phyloP scores from a whole-genome alignment of 2,888 invertebrate species.

The Lagria hirta region DNA sequence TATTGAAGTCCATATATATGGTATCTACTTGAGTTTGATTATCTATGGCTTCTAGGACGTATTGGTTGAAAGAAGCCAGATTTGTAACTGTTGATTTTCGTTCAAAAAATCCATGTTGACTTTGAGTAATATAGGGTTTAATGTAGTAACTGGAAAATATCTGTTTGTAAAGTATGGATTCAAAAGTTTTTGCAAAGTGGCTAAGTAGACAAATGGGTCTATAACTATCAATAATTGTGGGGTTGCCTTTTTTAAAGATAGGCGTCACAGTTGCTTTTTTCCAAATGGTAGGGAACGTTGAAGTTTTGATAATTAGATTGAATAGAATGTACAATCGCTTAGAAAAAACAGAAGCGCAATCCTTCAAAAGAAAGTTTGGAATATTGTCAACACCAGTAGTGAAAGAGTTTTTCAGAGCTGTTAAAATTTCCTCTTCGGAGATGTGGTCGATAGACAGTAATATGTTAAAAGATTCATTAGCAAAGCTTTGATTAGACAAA shows the following conservation, averaged over 20 bases:
- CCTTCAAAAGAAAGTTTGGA: neutral
- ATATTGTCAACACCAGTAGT: neutral
- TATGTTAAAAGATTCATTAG: neutral
- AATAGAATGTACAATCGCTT: neutral
- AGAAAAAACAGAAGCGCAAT: neutral
- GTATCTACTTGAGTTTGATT: constrained; percentile 17
- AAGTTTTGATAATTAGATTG: neutral
- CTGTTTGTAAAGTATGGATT: neutral
- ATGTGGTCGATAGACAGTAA: neutral
- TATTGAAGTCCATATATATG: constrained; percentile 25
- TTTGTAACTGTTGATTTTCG: constrained; percentile 24
- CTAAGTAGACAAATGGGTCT: neutral
- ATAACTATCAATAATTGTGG: neutral
- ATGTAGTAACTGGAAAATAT: neutral
- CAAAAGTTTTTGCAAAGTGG: neutral
- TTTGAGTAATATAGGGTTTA: neutral
- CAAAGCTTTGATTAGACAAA: too few species aligned
- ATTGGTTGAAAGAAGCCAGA: constrained; percentile 17
- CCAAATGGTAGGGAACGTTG: neutral
- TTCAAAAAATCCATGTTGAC: constrained; percentile 25
- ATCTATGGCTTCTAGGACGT: constrained; percentile 21
- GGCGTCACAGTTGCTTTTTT: neutral
- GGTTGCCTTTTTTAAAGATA: neutral
- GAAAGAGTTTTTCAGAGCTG: neutral
- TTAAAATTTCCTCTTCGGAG: neutral